Evolutionary conservation across 2,888 invertebrate genomes (phyloP).

Genomic region (Watsonalla cultraria): DNA sequence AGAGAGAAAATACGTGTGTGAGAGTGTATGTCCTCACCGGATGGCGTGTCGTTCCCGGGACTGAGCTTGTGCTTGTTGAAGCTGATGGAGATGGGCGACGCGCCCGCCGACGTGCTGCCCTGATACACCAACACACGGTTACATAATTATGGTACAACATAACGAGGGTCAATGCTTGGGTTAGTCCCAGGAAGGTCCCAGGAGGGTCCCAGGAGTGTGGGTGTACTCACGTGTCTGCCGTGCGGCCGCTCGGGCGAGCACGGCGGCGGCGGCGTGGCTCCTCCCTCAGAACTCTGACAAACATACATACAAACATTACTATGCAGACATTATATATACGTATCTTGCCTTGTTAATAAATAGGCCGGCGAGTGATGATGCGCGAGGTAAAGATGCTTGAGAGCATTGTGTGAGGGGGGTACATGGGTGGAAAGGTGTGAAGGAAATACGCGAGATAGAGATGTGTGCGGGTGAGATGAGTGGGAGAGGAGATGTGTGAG

Average conservation of each 20-base stretch:
- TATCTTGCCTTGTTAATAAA: too few relatives aligned
- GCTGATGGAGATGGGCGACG: constrained; percentile 62
- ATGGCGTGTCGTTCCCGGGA: constrained; percentile 30
- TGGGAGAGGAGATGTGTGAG: too few relatives aligned
- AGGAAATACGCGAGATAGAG: too few relatives aligned
- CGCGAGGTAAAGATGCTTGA: too few relatives aligned
- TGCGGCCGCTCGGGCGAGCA: background rate
- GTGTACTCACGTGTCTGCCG: background rate
- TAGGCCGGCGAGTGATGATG: too few relatives aligned
- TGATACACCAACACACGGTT: constrained; percentile 2
- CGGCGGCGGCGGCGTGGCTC: constrained; percentile 3
- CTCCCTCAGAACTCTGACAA: background rate
- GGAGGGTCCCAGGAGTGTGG: constrained; percentile 26
- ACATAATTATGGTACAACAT: background rate
- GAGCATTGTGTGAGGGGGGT: too few relatives aligned
- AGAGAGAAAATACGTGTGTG: too few relatives aligned
- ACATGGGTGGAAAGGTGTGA: too few relatives aligned
- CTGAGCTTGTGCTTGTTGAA: constrained; percentile 45
- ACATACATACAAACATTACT: too few relatives aligned
- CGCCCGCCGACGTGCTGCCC: constrained; percentile 33
- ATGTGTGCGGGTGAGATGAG: too few relatives aligned
- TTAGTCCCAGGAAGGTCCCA: constrained; percentile 33
- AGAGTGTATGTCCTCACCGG: constrained; percentile 16
- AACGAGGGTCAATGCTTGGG: constrained; percentile 8
- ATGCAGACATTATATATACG: too few relatives aligned